phyloP scores from a whole-genome alignment of 2,888 invertebrate genomes.

The Cyrtodaria siliqua region DNA sequence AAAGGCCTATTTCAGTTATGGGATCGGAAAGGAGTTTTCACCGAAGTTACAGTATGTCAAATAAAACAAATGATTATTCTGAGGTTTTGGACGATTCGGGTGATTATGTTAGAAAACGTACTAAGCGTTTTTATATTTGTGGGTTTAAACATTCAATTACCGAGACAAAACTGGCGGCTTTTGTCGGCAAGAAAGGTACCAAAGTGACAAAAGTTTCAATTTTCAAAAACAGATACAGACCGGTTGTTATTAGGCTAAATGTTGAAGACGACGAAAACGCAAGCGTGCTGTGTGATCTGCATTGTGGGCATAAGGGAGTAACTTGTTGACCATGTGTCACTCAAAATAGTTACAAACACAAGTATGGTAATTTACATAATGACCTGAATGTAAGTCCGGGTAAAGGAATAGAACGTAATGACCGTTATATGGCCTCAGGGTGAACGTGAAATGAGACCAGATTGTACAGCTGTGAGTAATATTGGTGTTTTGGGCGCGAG shows the following conservation, averaged over 20 bases:
- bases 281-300: background rate
- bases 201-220: constrained; percentile 15
- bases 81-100: background rate
- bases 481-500: too few species aligned
- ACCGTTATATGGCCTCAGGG: too few species aligned
- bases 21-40: too few species aligned
- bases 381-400: too few species aligned
- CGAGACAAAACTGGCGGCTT: constrained; percentile 6
- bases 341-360: too few species aligned
- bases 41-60: too few species aligned
- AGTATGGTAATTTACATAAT: too few species aligned
- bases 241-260: constrained; percentile 2
- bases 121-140: constrained; percentile 15
- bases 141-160: constrained; percentile 8
- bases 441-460: too few species aligned
- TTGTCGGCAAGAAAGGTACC: background rate
- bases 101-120: constrained; percentile 14
- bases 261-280: background rate
- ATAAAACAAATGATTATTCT: too few species aligned
- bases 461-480: too few species aligned
- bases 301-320: constrained; percentile 18
- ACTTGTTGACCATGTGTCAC: constrained; percentile 14
- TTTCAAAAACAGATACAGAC: background rate
- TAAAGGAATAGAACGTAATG: too few species aligned
- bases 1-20: too few species aligned